Base-by-base conservation (phyloP, 2,797 vertebrate genomes). In the Sebastes vulpes region DNA sequence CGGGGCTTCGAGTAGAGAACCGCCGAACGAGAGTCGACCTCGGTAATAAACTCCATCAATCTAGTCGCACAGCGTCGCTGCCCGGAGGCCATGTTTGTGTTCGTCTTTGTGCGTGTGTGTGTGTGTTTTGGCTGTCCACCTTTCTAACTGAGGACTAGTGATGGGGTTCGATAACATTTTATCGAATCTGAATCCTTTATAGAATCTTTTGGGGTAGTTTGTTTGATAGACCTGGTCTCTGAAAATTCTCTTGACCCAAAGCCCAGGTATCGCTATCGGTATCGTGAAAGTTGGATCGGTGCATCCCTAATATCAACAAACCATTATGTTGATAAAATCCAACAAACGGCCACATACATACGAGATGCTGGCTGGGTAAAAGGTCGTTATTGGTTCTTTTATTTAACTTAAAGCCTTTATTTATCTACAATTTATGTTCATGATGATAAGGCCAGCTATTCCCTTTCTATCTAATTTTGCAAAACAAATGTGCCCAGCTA, bases 21-120 rank as follows among this genome's bases (percentile, higher is more conserved):
- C 7, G 7, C 18, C 5, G 26, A 73, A 32, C 5, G 21, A 48
- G 52, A 78, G 83, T 76, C 32, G 8, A 74, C 70, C 76, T 76
- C 6, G 0, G 72, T 76, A 89, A 89, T 83, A 80, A 84, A 82
- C 68, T 67, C 82, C 70, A 90, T 92, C 89, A 67, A 76, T 91
- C 78, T 76, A 81, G 38, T 65, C 56, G 31, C 57, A 72, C 53
- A 66, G 56, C 4, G n/a, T 74, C 20, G 9, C 79, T 18, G 46
- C 56, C 87, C 65, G 4, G 56, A 71, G 46, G 77, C 56, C 28
- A 23, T 42, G 16, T 11, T 3, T 77, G 9, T 58, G 3, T 81
- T 6, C 48, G 53, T 64, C 10, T 35, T 35, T 12, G 10, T 35
- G 32, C 4, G 31, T 32, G 32, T 12, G 32, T 35, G 32, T 12